Percentiles rank a stretch among this genome's conserved stretches.
Conservation (phyloP, 2,797 vertebrate species). For the Ispidina picta region DNA sequence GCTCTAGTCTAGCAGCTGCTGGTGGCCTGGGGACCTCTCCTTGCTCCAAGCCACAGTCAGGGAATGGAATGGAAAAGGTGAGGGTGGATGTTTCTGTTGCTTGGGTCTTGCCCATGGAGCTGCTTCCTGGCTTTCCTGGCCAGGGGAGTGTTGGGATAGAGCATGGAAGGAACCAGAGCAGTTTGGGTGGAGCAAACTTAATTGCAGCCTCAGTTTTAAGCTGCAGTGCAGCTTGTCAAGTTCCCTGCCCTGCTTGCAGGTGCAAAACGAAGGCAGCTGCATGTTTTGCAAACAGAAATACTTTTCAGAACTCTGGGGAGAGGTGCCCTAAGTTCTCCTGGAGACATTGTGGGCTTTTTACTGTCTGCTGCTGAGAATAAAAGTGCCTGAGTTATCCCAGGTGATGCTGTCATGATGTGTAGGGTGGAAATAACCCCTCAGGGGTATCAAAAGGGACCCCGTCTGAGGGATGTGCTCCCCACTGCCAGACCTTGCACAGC, state of each 20-base stretch:
- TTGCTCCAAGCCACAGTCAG: neutral
- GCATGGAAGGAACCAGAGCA: neutral
- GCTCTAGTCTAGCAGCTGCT: neutral
- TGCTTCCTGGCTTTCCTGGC: neutral
- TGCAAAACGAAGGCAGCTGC: rapidly evolving
- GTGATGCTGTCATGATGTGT: rapidly evolving
- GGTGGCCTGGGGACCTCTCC: neutral
- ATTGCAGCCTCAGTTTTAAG: neutral
- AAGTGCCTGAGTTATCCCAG: rapidly evolving
- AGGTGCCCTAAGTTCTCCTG: neutral
- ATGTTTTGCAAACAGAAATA: rapidly evolving
- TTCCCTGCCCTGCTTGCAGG: neutral
- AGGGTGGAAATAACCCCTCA: rapidly evolving
- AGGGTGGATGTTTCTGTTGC: neutral
- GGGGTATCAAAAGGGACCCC: too few relatives aligned
- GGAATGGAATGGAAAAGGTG: rapidly evolving
- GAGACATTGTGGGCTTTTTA: rapidly evolving
- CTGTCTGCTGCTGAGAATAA: slow-evolving; percentile 17
- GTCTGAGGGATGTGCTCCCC: neutral
- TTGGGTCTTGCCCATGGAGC: neutral
- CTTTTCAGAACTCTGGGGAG: neutral
- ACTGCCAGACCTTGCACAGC: neutral
- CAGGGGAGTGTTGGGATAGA: rapidly evolving
- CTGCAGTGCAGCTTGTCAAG: neutral
- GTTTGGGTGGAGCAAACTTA: neutral